Evolutionary conservation across 2,888 invertebrate species (phyloP).

Genomic region (Lordiphosa fenestrarum): DNA sequence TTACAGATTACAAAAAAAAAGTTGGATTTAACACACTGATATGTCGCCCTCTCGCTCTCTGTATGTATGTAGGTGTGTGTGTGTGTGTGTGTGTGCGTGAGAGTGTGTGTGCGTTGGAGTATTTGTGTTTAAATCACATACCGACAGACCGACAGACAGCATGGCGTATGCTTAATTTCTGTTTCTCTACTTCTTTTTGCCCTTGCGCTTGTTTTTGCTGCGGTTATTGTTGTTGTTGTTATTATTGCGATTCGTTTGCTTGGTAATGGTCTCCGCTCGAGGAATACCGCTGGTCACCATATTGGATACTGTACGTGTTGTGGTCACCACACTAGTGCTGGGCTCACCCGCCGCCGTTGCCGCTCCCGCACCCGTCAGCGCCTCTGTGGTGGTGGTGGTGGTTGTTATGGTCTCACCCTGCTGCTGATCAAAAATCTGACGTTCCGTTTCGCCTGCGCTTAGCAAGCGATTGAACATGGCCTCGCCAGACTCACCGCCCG

Average conservation of each 20-base stretch:
- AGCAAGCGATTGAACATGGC: constrained; percentile 70
- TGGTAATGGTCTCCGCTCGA: constrained; percentile 45
- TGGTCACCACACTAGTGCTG: constrained; percentile 73
- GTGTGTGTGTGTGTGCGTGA: constrained; percentile 15
- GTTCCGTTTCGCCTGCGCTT: constrained; percentile 61
- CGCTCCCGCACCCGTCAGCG: constrained; percentile 34
- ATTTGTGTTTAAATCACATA: constrained; percentile 33
- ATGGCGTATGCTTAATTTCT: constrained; percentile 51
- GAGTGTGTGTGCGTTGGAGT: constrained; percentile 21
- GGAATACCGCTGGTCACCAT: constrained; percentile 78
- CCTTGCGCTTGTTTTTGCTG: constrained; percentile 69
- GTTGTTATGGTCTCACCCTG: constrained; percentile 73
- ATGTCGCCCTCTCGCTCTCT: constrained; percentile 26
- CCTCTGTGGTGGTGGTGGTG: constrained; percentile 74
- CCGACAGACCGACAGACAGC: constrained; percentile 43
- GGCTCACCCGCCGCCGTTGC: constrained; percentile 36
- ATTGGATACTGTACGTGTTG: constrained; percentile 77
- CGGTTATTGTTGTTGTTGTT: constrained; percentile 41
- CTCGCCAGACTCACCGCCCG: constrained; percentile 58
- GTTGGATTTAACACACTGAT: constrained; percentile 39
- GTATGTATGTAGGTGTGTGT: constrained; percentile 11
- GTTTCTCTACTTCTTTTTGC: constrained; percentile 64
- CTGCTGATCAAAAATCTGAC: constrained; percentile 71
- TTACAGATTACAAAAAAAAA: constrained; percentile 12
- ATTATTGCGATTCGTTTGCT: constrained; percentile 35